Conservation (phyloP, 2,888 invertebrate genomes). For the Dyspetes luteomarginatus region DNA sequence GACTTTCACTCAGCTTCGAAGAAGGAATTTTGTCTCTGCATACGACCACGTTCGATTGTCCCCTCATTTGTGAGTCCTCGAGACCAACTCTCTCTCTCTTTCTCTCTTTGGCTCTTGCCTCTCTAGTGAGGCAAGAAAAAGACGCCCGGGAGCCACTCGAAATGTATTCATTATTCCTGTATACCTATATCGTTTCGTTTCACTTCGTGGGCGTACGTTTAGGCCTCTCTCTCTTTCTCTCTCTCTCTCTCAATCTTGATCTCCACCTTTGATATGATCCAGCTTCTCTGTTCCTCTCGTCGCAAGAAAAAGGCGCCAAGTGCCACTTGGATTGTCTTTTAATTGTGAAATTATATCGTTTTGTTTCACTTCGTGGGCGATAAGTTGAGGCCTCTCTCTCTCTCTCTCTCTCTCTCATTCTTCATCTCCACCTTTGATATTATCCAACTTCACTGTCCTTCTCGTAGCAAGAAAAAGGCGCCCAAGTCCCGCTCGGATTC, state of each 20-base stretch:
- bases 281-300: no score
- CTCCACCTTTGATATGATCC: slow-evolving; percentile 1
- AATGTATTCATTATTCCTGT: no score
- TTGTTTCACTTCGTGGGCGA: no score
- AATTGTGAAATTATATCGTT: no score
- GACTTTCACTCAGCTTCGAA: slow-evolving; percentile 47
- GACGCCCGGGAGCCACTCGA: not conserved
- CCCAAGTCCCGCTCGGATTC: no score
- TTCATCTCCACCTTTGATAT: no score
- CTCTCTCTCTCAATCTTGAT: slow-evolving; percentile 7
- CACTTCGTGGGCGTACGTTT: slow-evolving; percentile 61
- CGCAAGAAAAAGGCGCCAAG: no score
- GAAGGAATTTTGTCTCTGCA: slow-evolving; percentile 37
- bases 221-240: slow-evolving; percentile 15
- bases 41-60: not conserved
- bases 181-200: slow-evolving; percentile 41
- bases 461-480: no score
- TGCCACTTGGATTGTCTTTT: no score
- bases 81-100: slow-evolving; percentile 15
- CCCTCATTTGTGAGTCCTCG: slow-evolving; percentile 7
- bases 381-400: slow-evolving; percentile 5
- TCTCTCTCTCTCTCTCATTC: slow-evolving; percentile 31
- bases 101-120: no score
- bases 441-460: no score
- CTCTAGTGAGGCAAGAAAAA: not conserved